Percentiles rank a stretch among this genome's conserved stretches.
Conservation (phyloP, 2,888 invertebrate species). For the Drosophila meridiana region DNA sequence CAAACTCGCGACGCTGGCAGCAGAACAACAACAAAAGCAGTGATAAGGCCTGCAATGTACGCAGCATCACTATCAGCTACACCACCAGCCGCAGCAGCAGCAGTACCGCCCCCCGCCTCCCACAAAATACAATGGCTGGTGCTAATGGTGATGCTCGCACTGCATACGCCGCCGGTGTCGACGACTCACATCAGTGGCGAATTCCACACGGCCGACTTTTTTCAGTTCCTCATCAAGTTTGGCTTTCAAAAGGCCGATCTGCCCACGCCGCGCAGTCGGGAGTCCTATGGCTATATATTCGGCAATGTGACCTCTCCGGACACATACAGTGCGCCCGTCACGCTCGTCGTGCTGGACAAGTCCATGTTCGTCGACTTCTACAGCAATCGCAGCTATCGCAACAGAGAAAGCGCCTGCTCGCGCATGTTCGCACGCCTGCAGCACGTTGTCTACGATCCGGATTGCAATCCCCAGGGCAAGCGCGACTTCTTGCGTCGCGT, state of each 20-base stretch:
- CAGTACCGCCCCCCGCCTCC: slow-evolving; percentile 22
- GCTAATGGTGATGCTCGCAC: slow-evolving; percentile 37
- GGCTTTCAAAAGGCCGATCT: slow-evolving; percentile 98
- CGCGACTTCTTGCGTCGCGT: slow-evolving; percentile 91
- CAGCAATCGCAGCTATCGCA: slow-evolving; percentile 89
- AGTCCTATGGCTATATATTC: slow-evolving; percentile 97
- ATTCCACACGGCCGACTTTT: slow-evolving; percentile 90
- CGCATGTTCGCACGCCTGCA: slow-evolving; percentile 95
- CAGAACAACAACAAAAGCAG: slow-evolving; percentile 31
- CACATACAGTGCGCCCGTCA: slow-evolving; percentile 88
- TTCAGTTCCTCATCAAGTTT: slow-evolving; percentile 96
- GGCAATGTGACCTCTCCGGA: slow-evolving; percentile 94
- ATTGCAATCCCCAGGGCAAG: slow-evolving; percentile 88
- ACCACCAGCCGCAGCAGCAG: slow-evolving; percentile 1
- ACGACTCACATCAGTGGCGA: slow-evolving; percentile 88
- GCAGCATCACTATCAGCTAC: slow-evolving; percentile 42
- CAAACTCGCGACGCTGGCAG: slow-evolving; percentile 13
- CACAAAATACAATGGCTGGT: slow-evolving; percentile 32
- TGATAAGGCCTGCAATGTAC: slow-evolving; percentile 52
- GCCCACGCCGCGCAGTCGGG: slow-evolving; percentile 87
- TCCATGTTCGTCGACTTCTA: slow-evolving; percentile 95
- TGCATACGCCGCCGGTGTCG: slow-evolving; percentile 31
- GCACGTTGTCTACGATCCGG: slow-evolving; percentile 92
- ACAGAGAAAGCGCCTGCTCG: slow-evolving; percentile 92
- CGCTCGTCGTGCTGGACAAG: slow-evolving; percentile 95